Base-by-base conservation (phyloP, 2,797 vertebrate species). In the Sebastes itinus region DNA sequence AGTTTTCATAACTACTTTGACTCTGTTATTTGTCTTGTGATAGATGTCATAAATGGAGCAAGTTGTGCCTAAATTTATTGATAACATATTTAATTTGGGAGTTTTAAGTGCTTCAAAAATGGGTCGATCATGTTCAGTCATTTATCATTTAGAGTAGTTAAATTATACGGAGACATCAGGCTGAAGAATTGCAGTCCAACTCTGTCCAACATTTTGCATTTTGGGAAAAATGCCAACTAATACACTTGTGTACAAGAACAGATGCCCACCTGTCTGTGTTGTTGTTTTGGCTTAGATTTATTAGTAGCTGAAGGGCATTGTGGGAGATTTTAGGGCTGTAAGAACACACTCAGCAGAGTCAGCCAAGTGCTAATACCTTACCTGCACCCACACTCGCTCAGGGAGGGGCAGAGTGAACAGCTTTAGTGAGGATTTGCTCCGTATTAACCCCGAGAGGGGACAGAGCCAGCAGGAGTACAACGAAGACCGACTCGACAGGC, bases 381-480 rank as follows among this genome's bases (percentile, higher is more conserved):
- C 67, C 75, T 28, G 60, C 58, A 49, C 69, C 32, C 49, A 54
- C 73, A 79, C 59, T 32, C 58, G 58, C 38, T 35, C 3, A 0
- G 12, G 35, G 67, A 18, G 55, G 52, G 54, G 52, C 72, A 30
- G 80, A n/a, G 76, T 22, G 82, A 74, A 16, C 42, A 70, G 92
- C 82, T 89, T 94, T 92, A 88, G 72, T 13, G 75, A 72, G 92
- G 94, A 94, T 93, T 93, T 92, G 73, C 87, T 82, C 14, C 69
- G 77, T 55, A 80, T 90, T 93, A 92, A 91, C 90, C 72, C 81
- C 46, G 74, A 78, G 67, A 84, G 46, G 20, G 22, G 73, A 85
- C 72, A 38, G 66, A 80, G 32, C 76, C 66, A 80, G 78, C 77
- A 76, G 72, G 78, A 82, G 71, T 16, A 30, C n/a, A 20, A 65